These are phyloP conservation scores for Tholera decimalis DNA, from an alignment of 2,888 invertebrate species.

Conservation along the genomic window DNA sequence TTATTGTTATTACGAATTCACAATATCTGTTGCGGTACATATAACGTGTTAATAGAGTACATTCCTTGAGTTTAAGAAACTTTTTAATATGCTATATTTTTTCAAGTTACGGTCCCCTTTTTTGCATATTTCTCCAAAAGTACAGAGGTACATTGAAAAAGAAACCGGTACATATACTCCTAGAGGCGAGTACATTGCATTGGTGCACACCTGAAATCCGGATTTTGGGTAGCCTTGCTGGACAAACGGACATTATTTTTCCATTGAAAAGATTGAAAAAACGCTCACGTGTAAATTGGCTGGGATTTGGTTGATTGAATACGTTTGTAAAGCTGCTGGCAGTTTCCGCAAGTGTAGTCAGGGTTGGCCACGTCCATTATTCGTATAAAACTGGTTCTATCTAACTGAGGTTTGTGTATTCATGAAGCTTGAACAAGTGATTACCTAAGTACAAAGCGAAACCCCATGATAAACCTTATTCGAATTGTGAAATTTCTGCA, in stretches of 20 bases:
- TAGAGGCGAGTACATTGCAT: no score
- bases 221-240: no score
- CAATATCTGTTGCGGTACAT: no score
- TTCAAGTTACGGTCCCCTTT: no score
- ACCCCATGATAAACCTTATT: neutral
- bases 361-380: constrained; percentile 8
- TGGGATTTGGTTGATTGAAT: constrained; percentile 24
- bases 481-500: neutral
- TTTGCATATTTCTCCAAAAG: no score
- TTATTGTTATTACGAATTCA: no score
- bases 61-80: no score
- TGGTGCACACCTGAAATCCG: no score
- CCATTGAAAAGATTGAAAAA: neutral
- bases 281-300: constrained; percentile 2
- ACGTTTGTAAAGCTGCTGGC: constrained; percentile 1
- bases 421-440: neutral
- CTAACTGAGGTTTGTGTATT: neutral
- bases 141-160: no score
- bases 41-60: no score
- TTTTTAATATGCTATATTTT: no score
- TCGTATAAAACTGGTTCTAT: neutral
- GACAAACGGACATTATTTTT: constrained; percentile 13
- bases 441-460: neutral
- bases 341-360: constrained; percentile 4
- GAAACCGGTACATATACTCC: no score